Evolutionary conservation across 2,113 vertebrate species (phyloP), one percentile per base, ranked within the genome.

Genomic region (Baryphthengus martii): DNA sequence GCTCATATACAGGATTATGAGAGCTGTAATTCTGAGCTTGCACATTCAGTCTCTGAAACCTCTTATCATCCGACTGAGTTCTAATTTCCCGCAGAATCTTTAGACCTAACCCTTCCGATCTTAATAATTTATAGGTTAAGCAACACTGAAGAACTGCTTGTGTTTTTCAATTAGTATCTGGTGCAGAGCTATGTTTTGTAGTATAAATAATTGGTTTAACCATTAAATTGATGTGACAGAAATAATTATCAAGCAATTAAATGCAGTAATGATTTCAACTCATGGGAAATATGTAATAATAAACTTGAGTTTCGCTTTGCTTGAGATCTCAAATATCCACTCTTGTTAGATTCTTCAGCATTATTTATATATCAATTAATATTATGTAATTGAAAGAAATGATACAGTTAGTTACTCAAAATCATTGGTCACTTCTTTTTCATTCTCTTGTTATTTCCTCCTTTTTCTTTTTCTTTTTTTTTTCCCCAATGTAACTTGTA

Each of bases 121-220:
- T 93, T 92, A 95, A 96, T 93, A 94, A 90, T 53, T 67, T 87
- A 91, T 92, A 93, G 37, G 45, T 82, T 94, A 90, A 93, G 33
- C 71, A 94, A 91, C 13, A 66, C 74, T 84, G 59, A 67, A 85
- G 62, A 74, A 87, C 40, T 0, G 3, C 58, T 93, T 91, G 65
- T 91, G 79, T 61, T 90, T 93, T 97, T 95, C 94, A 97, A 93
- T 98, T 96, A 97, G 73, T 67, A 42, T 88, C 85, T 90, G 82
- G 35, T 93, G 71, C 70, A 96, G 77, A 97, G 74, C 84, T 95
- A 55, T 93, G 35, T 96, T 98, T 97, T 88, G 78, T 91, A 97
- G 97, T 94, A 96, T 87, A 97, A 97, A 96, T 97, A 97, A 97
- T 97, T 97, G 92, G 77, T 96, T 97, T 97, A 97, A 97, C 90